Evolutionary conservation across 1,140 invertebrate genomes (phyloP).

Genomic region (Drosophila seguyi): DNA sequence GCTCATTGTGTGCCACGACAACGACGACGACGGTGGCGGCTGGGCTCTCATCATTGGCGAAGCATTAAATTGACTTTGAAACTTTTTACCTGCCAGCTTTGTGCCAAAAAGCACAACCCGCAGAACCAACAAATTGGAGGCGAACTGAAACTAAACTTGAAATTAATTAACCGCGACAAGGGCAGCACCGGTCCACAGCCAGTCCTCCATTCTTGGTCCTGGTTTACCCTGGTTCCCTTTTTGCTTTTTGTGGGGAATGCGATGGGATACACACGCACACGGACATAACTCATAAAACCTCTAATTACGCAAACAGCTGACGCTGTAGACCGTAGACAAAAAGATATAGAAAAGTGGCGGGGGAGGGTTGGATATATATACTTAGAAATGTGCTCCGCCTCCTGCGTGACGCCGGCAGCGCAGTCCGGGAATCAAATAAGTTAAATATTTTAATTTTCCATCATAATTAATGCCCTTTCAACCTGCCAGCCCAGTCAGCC

Average conservation of each 20-base stretch:
- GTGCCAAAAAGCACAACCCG: conserved; percentile 39
- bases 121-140: conserved; percentile 37
- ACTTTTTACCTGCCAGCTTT: conserved; percentile 71
- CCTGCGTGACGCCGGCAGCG: conserved; percentile 11
- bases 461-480: conserved; percentile 54
- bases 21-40: conserved; percentile 17
- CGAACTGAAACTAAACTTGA: conserved; percentile 74
- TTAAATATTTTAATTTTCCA: conserved; percentile 55
- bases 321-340: conserved; percentile 62
- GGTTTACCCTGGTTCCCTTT: conserved; percentile 9
- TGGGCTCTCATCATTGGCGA: conserved; percentile 53
- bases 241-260: background rate
- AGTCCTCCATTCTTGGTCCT: background rate
- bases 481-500: conserved; percentile 24
- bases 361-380: background rate
- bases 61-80: conserved; percentile 82
- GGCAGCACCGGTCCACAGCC: conserved; percentile 13
- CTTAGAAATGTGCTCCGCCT: conserved; percentile 12
- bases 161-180: conserved; percentile 81
- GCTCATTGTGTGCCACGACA: conserved; percentile 65
- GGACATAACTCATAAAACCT: conserved; percentile 74
- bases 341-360: conserved; percentile 30
- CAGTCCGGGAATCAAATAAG: conserved; percentile 44
- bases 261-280: conserved; percentile 31
- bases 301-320: conserved; percentile 80